Conservation (phyloP, 2,797 vertebrate genomes). For the Hyperoplus lanceolatus region DNA sequence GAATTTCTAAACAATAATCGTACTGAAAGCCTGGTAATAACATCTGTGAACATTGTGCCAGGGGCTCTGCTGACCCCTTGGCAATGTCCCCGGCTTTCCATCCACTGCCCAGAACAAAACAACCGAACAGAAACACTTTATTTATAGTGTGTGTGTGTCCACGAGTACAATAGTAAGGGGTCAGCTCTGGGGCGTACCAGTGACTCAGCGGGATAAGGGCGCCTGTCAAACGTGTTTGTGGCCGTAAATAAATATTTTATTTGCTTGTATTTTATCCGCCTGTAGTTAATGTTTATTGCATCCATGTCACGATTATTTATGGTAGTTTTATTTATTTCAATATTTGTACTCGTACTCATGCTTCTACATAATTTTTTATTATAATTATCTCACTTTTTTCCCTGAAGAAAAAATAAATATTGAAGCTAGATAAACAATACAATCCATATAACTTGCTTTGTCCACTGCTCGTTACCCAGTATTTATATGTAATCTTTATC, state of each 20-base stretch:
- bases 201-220: conserved; percentile 26
- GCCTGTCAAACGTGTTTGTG: background rate
- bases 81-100: conserved; percentile 58
- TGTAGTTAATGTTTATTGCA: background rate
- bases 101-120: conserved; percentile 57
- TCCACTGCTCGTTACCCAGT: background rate
- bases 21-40: conserved; percentile 48
- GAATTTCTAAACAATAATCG: conserved; percentile 37
- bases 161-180: conserved; percentile 43
- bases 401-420: background rate
- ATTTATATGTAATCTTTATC: background rate
- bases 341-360: background rate
- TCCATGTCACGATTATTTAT: background rate
- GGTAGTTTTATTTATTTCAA: background rate
- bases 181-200: conserved; percentile 9
- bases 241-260: background rate
- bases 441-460: background rate
- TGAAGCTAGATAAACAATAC: background rate
- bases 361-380: background rate
- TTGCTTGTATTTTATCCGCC: background rate
- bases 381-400: background rate
- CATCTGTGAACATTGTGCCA: conserved; percentile 52
- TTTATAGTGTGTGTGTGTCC: conserved; percentile 54
- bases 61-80: conserved; percentile 63
- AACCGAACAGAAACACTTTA: conserved; percentile 47